A percentile compares a stretch with the other conserved stretches of the same genome.
Evolutionary conservation across 2,888 invertebrate genomes (phyloP).

Genomic region (Lepetodrilus schrolli): DNA sequence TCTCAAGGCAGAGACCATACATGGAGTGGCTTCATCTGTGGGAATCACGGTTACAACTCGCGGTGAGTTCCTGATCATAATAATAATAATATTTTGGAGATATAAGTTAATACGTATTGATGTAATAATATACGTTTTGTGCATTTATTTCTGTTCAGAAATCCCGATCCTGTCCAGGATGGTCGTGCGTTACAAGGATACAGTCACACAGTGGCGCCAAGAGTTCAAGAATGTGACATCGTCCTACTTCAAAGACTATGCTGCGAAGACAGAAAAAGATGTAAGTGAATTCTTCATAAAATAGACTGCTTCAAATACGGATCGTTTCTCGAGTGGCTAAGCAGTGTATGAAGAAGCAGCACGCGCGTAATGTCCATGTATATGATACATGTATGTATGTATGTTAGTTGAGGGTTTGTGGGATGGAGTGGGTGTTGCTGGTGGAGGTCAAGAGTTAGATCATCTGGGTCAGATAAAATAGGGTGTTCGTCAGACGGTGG

Average conservation of each 20-base stretch:
- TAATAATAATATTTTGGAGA: not conserved
- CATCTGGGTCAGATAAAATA: too few species aligned
- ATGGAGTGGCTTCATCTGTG: slow-evolving; percentile 4
- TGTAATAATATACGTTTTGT: not conserved
- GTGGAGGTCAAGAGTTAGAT: too few species aligned
- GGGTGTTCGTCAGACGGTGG: too few species aligned
- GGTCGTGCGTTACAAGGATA: slow-evolving; percentile 19
- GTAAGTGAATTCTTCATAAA: slow-evolving; percentile 8
- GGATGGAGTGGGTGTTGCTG: too few species aligned
- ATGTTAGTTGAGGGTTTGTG: too few species aligned
- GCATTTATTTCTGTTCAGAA: too few species aligned
- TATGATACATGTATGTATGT: too few species aligned
- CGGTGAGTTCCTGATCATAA: slow-evolving; percentile 3
- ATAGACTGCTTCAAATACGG: too few species aligned
- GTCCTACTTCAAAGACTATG: not conserved
- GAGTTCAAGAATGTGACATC: slow-evolving; percentile 5
- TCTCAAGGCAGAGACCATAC: slow-evolving; percentile 28
- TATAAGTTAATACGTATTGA: not conserved
- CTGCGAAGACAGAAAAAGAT: not conserved
- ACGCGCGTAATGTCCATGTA: too few species aligned
- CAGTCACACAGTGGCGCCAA: not conserved
- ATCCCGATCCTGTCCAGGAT: slow-evolving; percentile 31
- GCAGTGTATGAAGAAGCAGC: too few species aligned
- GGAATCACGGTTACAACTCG: not conserved
- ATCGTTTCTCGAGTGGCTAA: too few species aligned